Evolutionary conservation across 1,140 invertebrate genomes (phyloP).

Genomic region (Mya arenaria): DNA sequence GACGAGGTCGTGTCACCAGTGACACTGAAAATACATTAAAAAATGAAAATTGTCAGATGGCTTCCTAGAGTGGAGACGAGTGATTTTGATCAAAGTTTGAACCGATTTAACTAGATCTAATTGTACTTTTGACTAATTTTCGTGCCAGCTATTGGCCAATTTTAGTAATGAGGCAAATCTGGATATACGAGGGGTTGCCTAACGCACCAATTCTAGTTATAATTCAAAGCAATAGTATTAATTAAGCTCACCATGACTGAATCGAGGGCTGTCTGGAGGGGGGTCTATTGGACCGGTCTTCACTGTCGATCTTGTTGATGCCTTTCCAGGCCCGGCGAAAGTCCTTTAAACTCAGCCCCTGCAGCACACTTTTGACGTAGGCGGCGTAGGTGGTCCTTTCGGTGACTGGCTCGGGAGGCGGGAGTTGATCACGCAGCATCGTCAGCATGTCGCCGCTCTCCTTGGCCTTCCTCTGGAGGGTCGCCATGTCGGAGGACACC

Average conservation of each 20-base stretch:
- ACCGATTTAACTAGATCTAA: conserved; percentile 35
- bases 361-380: conserved; percentile 39
- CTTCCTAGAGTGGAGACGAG: conserved; percentile 26
- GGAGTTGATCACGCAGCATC: conserved; percentile 44
- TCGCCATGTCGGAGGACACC: conserved; percentile 38
- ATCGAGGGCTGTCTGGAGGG: conserved; percentile 18
- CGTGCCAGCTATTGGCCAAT: conserved; percentile 22
- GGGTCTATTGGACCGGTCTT: conserved; percentile 33
- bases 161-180: conserved; percentile 19
- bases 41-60: conserved; percentile 22
- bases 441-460: conserved; percentile 50
- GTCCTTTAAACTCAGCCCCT: conserved; percentile 33
- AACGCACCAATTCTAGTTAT: conserved; percentile 34
- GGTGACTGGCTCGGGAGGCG: conserved; percentile 35
- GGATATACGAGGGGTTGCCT: conserved; percentile 36
- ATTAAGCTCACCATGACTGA: conserved; percentile 21
- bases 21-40: conserved; percentile 39
- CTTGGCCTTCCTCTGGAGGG: conserved; percentile 48
- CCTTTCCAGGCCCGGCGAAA: conserved; percentile 22
- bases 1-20: conserved; percentile 35
- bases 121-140: conserved; percentile 38
- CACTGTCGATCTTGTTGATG: conserved; percentile 31
- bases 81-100: conserved; percentile 41
- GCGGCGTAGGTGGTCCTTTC: conserved; percentile 47
- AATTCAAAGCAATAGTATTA: conserved; percentile 33